phyloP scores from a whole-genome alignment of 2,888 invertebrate genomes.

The Drosophila cracens region DNA sequence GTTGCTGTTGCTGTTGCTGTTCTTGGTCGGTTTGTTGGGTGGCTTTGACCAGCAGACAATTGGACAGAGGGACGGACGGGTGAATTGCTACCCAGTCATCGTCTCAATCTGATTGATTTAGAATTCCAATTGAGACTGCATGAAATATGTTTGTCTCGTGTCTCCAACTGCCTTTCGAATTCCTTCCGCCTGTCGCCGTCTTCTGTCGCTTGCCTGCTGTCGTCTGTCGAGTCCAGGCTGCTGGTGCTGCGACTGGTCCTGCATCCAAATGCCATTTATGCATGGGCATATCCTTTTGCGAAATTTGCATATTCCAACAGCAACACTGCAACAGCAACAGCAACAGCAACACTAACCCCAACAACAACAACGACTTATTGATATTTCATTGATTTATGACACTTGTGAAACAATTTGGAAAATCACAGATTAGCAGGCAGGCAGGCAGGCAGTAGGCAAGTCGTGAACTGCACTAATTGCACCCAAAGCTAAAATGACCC shows the following conservation, averaged over 20 bases:
- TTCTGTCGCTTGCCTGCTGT: slow-evolving; percentile 29
- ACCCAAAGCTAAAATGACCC: slow-evolving; percentile 66
- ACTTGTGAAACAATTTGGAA: slow-evolving; percentile 84
- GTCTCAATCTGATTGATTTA: slow-evolving; percentile 84
- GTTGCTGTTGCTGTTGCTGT: slow-evolving; percentile 2
- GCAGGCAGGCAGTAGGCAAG: slow-evolving; percentile 18
- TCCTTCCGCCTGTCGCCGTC: background rate
- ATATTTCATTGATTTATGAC: slow-evolving; percentile 84
- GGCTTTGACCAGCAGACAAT: slow-evolving; percentile 22
- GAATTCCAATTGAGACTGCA: slow-evolving; percentile 84
- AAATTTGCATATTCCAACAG: slow-evolving; percentile 83
- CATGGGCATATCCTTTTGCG: slow-evolving; percentile 76
- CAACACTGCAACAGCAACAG: slow-evolving; percentile 50
- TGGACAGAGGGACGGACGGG: slow-evolving; percentile 6
- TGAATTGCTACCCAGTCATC: slow-evolving; percentile 52
- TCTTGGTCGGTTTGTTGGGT: slow-evolving; percentile 14
- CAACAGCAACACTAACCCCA: slow-evolving; percentile 16
- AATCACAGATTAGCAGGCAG: slow-evolving; percentile 82
- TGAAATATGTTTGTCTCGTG: slow-evolving; percentile 82
- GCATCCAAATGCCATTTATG: slow-evolving; percentile 63
- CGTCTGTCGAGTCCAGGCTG: slow-evolving; percentile 39
- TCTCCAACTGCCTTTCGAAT: slow-evolving; percentile 37
- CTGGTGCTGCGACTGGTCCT: slow-evolving; percentile 13
- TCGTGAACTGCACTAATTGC: slow-evolving; percentile 66
- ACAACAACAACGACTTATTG: slow-evolving; percentile 79